These are phyloP conservation scores for Xerus inauris DNA, from an alignment of 2,113 vertebrate genomes.

Conservation along the genomic window DNA sequence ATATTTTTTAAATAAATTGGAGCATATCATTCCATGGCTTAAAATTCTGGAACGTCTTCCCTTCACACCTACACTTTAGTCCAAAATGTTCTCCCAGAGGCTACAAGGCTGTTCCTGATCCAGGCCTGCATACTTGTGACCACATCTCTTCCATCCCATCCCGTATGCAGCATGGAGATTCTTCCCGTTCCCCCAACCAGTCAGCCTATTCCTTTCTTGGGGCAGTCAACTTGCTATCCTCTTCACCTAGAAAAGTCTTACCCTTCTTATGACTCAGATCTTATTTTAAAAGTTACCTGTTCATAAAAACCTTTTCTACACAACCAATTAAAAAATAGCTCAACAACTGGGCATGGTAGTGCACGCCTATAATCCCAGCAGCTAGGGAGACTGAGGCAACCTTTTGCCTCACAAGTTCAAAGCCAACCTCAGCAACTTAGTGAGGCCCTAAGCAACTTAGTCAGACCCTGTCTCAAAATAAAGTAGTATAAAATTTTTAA, in stretches of 20 bases:
- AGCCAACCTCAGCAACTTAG: background rate
- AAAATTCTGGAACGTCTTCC: background rate
- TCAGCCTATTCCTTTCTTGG: background rate
- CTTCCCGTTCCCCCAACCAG: background rate
- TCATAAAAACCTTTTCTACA: slow-evolving; percentile 7
- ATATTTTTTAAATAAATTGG: slow-evolving; percentile 10
- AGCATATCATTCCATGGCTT: background rate
- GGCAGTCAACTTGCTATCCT: background rate
- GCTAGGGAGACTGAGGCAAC: background rate
- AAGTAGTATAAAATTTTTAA: background rate
- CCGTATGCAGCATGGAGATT: background rate
- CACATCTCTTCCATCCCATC: background rate
- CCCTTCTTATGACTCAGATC: background rate
- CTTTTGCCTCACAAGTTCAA: too few relatives aligned
- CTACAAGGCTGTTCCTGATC: background rate
- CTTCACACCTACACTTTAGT: background rate
- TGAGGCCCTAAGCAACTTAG: background rate
- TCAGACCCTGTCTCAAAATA: background rate
- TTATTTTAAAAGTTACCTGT: background rate
- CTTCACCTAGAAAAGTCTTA: background rate
- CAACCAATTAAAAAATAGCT: background rate
- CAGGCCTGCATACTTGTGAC: accelerated
- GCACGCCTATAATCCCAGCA: background rate
- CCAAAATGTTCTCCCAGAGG: background rate
- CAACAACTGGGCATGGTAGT: background rate